These are phyloP conservation scores for Enteromius thamalakanensis DNA, from an alignment of 2,797 vertebrate species.

Conservation along the genomic window DNA sequence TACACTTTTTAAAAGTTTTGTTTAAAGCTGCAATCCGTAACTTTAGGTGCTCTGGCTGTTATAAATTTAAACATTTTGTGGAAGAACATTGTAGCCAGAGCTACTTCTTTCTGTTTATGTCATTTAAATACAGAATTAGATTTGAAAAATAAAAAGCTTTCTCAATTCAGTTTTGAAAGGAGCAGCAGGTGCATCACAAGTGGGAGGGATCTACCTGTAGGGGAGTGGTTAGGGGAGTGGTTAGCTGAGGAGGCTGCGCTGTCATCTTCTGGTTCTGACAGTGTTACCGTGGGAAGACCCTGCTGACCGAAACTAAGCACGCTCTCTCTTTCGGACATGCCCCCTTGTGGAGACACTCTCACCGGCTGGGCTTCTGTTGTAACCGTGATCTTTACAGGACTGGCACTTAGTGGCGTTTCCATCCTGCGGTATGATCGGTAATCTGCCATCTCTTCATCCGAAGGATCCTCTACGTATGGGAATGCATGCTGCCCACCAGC, in stretches of 20 bases:
- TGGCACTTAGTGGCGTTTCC: conserved; percentile 75
- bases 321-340: conserved; percentile 73
- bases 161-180: not conserved
- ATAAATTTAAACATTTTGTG: too few relatives aligned
- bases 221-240: conserved; percentile 90
- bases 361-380: conserved; percentile 75
- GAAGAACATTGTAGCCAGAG: too few relatives aligned
- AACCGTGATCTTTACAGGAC: conserved; percentile 89
- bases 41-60: too few relatives aligned
- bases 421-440: conserved; percentile 75
- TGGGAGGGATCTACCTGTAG: conserved; percentile 77
- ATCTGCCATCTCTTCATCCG: conserved; percentile 81
- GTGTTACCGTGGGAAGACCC: conserved; percentile 90
- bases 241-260: conserved; percentile 89
- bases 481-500: conserved; percentile 82
- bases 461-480: conserved; percentile 84
- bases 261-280: conserved; percentile 97
- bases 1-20: not conserved
- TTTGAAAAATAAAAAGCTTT: not conserved
- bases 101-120: too few relatives aligned
- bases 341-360: conserved; percentile 66
- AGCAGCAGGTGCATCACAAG: conserved; percentile 5
- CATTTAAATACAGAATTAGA: not conserved
- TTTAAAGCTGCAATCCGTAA: too few relatives aligned
- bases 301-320: conserved; percentile 88